These are phyloP conservation scores for Belonocnema kinseyi DNA, from an alignment of 1,140 invertebrate species.

Conservation along the genomic window DNA sequence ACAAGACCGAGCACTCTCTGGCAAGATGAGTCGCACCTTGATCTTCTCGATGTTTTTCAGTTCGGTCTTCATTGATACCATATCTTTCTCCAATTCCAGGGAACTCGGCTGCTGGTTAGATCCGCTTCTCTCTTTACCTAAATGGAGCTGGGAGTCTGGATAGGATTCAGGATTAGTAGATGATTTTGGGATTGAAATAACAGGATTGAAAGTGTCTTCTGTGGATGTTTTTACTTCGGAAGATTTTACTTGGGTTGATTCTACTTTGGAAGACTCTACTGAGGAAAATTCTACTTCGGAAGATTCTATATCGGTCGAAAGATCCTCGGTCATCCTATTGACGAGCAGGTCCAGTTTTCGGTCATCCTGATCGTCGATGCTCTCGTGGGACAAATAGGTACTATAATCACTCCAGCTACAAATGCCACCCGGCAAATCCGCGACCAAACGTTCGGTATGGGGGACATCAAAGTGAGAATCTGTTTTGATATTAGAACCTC, in stretches of 20 bases:
- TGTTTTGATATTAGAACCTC: slow-evolving; percentile 15
- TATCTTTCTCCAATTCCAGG: slow-evolving; percentile 61
- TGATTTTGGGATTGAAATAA: slow-evolving; percentile 50
- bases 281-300: not conserved
- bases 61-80: slow-evolving; percentile 53
- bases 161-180: slow-evolving; percentile 39
- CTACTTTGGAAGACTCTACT: not conserved
- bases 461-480: slow-evolving; percentile 52
- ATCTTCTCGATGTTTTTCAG: slow-evolving; percentile 60
- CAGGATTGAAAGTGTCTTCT: slow-evolving; percentile 40
- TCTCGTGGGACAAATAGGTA: slow-evolving; percentile 81
- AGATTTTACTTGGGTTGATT: not conserved
- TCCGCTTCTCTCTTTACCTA: slow-evolving; percentile 67
- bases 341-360: slow-evolving; percentile 45
- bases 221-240: not conserved
- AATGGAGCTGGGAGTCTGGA: slow-evolving; percentile 60
- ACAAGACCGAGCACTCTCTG: slow-evolving; percentile 59
- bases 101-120: slow-evolving; percentile 57
- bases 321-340: slow-evolving; percentile 56
- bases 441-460: slow-evolving; percentile 81
- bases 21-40: slow-evolving; percentile 70
- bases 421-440: slow-evolving; percentile 85
- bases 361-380: slow-evolving; percentile 51
- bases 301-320: slow-evolving; percentile 54
- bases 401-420: slow-evolving; percentile 90